Evolutionary conservation across 2,888 invertebrate species (phyloP).

Genomic region (Drosophila basisetae): DNA sequence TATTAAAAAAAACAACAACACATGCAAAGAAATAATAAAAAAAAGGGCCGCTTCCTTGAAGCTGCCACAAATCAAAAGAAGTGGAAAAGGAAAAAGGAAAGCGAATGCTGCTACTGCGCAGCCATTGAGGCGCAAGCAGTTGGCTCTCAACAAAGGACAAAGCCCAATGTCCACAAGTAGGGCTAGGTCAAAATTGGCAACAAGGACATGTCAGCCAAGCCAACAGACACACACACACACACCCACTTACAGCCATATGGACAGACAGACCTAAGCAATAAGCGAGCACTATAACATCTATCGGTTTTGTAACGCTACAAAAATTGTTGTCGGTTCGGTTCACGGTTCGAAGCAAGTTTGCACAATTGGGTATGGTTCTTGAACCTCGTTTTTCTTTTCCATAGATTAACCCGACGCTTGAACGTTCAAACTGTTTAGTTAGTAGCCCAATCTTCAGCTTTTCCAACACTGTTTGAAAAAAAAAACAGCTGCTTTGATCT

Average conservation of each 20-base stretch:
- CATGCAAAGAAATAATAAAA: neutral
- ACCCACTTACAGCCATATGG: neutral
- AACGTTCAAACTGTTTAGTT: neutral
- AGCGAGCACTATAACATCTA: neutral
- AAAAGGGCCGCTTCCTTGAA: conserved; percentile 22
- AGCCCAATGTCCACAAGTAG: conserved; percentile 68
- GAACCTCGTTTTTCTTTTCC: neutral
- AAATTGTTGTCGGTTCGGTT: neutral
- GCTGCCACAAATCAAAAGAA: conserved; percentile 43
- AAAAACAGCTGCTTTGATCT: neutral
- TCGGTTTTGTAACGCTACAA: neutral
- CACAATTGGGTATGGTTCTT: neutral
- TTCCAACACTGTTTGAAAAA: neutral
- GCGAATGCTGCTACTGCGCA: conserved; percentile 34
- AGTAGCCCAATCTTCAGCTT: neutral
- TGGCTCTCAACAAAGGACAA: conserved; percentile 44
- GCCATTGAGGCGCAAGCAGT: conserved; percentile 34
- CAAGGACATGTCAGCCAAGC: conserved; percentile 39
- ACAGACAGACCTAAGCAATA: neutral
- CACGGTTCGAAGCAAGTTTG: neutral
- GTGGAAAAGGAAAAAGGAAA: conserved; percentile 20
- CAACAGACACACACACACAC: conserved; percentile 17
- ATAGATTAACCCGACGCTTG: neutral
- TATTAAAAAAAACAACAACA: neutral
- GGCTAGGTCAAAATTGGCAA: conserved; percentile 69